phyloP scores from a whole-genome alignment of 2,797 vertebrate species.

The Pristis pectinata region DNA sequence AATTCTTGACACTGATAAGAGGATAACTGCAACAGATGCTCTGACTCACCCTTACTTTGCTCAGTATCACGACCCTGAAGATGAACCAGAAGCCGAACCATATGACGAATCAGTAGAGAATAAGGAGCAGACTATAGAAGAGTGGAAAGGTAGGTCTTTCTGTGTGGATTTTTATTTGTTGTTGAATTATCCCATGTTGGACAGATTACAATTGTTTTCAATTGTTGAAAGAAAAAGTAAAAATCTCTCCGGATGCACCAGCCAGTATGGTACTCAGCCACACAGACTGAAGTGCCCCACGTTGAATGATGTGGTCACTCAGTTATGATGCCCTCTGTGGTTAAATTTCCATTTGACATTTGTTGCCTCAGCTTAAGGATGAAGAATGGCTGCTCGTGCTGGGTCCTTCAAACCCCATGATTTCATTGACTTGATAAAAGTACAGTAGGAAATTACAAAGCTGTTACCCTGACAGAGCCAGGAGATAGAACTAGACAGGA shows the following conservation, averaged over 20 bases:
- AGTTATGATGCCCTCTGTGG: background rate
- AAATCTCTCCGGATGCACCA: background rate
- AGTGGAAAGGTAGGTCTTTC: slow-evolving; percentile 82
- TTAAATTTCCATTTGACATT: background rate
- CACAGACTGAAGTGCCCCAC: background rate
- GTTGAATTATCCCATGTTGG: background rate
- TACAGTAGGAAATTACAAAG: background rate
- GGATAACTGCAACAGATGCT: slow-evolving; percentile 82
- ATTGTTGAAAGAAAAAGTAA: background rate
- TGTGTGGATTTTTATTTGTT: background rate
- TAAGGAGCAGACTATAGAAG: slow-evolving; percentile 83
- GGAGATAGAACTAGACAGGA: background rate
- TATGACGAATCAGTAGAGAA: slow-evolving; percentile 90
- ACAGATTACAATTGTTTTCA: background rate
- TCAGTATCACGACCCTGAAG: slow-evolving; percentile 91
- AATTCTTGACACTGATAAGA: slow-evolving; percentile 88
- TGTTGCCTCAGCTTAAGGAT: background rate
- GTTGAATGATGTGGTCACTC: background rate
- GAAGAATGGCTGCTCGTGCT: background rate
- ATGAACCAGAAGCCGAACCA: slow-evolving; percentile 82
- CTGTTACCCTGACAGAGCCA: background rate
- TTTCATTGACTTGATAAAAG: background rate
- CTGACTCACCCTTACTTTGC: slow-evolving; percentile 89
- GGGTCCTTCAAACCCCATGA: background rate
- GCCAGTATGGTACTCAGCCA: background rate